Evolutionary conservation across 2,888 invertebrate species (phyloP), one percentile per base, ranked within the genome.

Genomic region (Hirtodrosophila duncani): DNA sequence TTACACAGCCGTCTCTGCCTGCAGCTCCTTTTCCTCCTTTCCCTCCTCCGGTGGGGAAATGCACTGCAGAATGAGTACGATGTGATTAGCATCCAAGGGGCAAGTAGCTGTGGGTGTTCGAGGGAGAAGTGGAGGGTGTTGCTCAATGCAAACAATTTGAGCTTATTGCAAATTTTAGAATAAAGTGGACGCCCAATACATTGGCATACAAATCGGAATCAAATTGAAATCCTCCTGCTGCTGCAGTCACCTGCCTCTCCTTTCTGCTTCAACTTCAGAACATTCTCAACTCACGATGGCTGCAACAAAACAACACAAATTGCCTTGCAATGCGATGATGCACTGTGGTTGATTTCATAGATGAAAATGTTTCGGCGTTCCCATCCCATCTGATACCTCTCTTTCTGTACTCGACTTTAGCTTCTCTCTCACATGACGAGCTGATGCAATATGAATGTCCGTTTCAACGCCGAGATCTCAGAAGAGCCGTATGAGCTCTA

Each of bases 141-240:
- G 13, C 4, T 16, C 30, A 36, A 20, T 11, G 36, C 30, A 53
- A 36, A 43, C 55, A 58, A 48, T 48, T 59, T 36, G 26, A 41
- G 44, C 45, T 61, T 52, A 64, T 57, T 58, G 52, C 37, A 48
- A 69, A 72, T n/a, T n/a, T 68, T 78, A 45, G 61, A 61, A 68
- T 68, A 60, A 60, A 60, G 44, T 38, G 30, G 36, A 7, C 10
- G 42, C 59, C 27, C 36, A 37, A 42, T 43, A 42, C 33, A 57
- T 63, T 38, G 30, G 33, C 41, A 52, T 43, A 39, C 50, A 67
- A 67, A 64, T 64, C 61, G 61, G 53, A 69, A 72, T 72, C 48
- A 67, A 69, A 69, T 77, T 57, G 52, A 56, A 67, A 21, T 7
- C 9, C 29, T 10, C 2, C 30, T 11, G n/a, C n/a, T n/a, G n/a